A percentile compares a stretch with the other conserved stretches of the same genome.
These are phyloP conservation scores for Latrodectus elegans DNA, from an alignment of 2,888 invertebrate species.

Conservation along the genomic window DNA sequence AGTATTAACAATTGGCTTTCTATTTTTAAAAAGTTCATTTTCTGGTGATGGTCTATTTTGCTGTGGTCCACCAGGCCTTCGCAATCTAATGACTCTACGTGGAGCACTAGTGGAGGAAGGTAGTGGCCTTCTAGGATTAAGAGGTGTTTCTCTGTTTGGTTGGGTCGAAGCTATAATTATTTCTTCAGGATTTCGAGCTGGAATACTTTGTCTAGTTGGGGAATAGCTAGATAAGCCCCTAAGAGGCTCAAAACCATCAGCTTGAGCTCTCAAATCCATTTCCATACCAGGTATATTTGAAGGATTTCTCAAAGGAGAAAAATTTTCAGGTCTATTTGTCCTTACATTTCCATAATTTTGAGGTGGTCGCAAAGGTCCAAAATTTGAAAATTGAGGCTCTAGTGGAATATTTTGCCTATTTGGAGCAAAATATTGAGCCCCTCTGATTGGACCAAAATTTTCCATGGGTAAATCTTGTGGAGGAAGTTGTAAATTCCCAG, in stretches of 20 bases:
- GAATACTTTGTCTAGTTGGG: slow-evolving; percentile 34
- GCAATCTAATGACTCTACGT: slow-evolving; percentile 51
- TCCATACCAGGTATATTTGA: slow-evolving; percentile 4
- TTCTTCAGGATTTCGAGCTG: slow-evolving; percentile 1
- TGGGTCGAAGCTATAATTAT: background rate
- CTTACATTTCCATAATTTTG: slow-evolving; percentile 33
- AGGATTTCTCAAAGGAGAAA: slow-evolving; percentile 26
- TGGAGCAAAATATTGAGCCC: slow-evolving; percentile 31
- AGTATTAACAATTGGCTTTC: slow-evolving; percentile 62
- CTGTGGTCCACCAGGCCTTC: slow-evolving; percentile 46
- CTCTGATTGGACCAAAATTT: slow-evolving; percentile 28
- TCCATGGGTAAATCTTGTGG: slow-evolving; percentile 30
- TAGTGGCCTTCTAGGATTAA: background rate
- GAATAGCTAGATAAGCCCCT: slow-evolving; percentile 44
- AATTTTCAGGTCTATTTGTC: slow-evolving; percentile 25
- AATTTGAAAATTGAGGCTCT: slow-evolving; percentile 15
- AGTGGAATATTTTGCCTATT: slow-evolving; percentile 42
- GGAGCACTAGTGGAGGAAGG: slow-evolving; percentile 24
- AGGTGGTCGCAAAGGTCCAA: slow-evolving; percentile 12
- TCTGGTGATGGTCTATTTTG: slow-evolving; percentile 25
- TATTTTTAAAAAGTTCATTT: slow-evolving; percentile 25
- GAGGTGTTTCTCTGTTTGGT: slow-evolving; percentile 10
- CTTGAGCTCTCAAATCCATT: background rate
- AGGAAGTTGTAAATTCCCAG: slow-evolving; percentile 12
- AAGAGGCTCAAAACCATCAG: slow-evolving; percentile 52